phyloP scores from a whole-genome alignment of 2,797 vertebrate species.

The Chaenodraco wilsoni region DNA sequence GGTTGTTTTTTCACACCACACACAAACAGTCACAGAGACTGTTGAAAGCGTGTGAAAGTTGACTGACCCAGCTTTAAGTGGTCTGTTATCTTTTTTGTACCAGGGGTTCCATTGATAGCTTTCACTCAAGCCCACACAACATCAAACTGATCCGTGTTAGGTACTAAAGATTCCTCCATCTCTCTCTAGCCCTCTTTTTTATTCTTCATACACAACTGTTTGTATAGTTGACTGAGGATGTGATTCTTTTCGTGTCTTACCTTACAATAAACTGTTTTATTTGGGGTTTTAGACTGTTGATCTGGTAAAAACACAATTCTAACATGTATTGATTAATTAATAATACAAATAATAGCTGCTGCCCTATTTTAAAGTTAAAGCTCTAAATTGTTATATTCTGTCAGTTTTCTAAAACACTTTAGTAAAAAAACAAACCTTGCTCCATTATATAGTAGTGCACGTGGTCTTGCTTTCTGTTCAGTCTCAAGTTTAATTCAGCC shows the following conservation, averaged over 20 bases:
- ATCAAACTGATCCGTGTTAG: no score
- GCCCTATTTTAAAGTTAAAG: background rate
- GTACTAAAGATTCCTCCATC: no score
- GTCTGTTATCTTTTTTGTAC: no score
- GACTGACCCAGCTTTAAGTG: no score
- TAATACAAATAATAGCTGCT: background rate
- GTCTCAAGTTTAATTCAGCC: constrained; percentile 15
- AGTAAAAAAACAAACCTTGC: background rate
- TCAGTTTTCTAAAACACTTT: background rate
- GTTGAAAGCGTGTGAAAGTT: no score
- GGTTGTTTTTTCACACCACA: no score
- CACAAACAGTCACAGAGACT: no score
- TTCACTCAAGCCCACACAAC: no score
- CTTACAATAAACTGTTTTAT: background rate
- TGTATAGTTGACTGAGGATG: background rate
- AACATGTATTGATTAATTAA: background rate
- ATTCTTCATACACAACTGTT: no score
- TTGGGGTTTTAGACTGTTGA: background rate
- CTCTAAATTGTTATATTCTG: background rate
- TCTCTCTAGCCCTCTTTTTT: no score
- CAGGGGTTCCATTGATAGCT: no score
- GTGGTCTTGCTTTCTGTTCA: background rate
- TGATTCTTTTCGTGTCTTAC: background rate
- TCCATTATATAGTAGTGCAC: background rate
- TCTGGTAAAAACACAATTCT: background rate